Conservation (phyloP, 2,888 invertebrate species). For the Agriopis marginaria region DNA sequence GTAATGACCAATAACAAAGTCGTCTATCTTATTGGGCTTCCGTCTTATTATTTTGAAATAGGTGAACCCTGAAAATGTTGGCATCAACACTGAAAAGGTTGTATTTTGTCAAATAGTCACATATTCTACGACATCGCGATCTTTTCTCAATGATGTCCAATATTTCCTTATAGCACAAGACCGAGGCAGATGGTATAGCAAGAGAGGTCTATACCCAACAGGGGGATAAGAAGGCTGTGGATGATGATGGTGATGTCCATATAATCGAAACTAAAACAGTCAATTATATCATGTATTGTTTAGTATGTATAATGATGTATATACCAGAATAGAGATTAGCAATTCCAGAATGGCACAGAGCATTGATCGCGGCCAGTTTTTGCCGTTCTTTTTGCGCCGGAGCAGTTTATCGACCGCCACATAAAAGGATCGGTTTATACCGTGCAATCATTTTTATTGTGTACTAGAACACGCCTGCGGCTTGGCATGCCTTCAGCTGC, state of each 20-base stretch:
- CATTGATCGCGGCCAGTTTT: conserved; percentile 55
- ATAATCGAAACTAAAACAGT: conserved; percentile 4
- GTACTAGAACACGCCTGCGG: conserved; percentile 42
- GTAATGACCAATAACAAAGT: conserved; percentile 7
- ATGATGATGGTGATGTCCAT: too few species aligned
- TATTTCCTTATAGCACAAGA: too few species aligned
- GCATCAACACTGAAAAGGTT: too few species aligned
- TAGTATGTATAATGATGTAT: conserved; percentile 1
- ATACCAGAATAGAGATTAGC: conserved; percentile 35
- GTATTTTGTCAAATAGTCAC: too few species aligned
- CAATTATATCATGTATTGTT: background rate
- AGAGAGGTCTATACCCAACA: too few species aligned
- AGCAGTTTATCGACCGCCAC: conserved; percentile 58
- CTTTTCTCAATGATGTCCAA: too few species aligned
- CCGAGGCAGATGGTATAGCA: too few species aligned
- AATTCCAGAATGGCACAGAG: conserved; percentile 42
- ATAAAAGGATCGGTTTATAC: conserved; percentile 55
- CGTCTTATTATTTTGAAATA: conserved; percentile 3
- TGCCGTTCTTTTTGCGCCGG: conserved; percentile 56
- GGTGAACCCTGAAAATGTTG: background rate
- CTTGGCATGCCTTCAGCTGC: conserved; percentile 37
- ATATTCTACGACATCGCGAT: too few species aligned
- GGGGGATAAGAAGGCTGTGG: too few species aligned
- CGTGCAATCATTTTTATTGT: conserved; percentile 61
- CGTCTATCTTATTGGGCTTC: background rate